These are phyloP conservation scores for Caradrina kadenii DNA, from an alignment of 2,888 invertebrate genomes.

Conservation along the genomic window DNA sequence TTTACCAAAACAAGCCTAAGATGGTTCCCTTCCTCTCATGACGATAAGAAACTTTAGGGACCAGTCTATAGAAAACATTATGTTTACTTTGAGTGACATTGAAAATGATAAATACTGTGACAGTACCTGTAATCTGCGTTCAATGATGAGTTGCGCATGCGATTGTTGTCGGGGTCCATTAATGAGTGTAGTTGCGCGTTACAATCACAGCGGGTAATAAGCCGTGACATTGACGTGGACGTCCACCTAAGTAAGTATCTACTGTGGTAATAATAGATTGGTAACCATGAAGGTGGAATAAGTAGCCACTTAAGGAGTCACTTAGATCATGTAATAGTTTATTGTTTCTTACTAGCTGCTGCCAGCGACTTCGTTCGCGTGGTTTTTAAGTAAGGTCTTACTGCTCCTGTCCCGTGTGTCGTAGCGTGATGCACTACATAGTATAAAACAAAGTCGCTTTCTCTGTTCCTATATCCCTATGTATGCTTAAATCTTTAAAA, in stretches of 20 bases:
- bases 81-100: no score
- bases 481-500: no score
- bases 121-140: constrained; percentile 5
- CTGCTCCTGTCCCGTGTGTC: no score
- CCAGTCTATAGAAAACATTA: no score
- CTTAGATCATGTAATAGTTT: neutral
- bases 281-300: constrained; percentile 1
- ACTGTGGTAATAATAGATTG: constrained; percentile 1
- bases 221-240: constrained; percentile 40
- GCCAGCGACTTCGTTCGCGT: neutral
- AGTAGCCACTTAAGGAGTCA: no score
- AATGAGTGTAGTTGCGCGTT: constrained; percentile 39
- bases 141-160: constrained; percentile 13
- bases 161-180: constrained; percentile 3
- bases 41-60: no score
- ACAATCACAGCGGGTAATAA: constrained; percentile 56
- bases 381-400: no score
- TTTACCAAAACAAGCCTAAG: no score
- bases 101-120: neutral
- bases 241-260: constrained; percentile 11
- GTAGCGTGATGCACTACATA: no score
- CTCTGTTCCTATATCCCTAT: no score
- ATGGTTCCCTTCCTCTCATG: no score
- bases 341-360: neutral
- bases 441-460: no score